phyloP scores from a whole-genome alignment of 2,113 vertebrate genomes.

The Callochromis pleurospilus region DNA sequence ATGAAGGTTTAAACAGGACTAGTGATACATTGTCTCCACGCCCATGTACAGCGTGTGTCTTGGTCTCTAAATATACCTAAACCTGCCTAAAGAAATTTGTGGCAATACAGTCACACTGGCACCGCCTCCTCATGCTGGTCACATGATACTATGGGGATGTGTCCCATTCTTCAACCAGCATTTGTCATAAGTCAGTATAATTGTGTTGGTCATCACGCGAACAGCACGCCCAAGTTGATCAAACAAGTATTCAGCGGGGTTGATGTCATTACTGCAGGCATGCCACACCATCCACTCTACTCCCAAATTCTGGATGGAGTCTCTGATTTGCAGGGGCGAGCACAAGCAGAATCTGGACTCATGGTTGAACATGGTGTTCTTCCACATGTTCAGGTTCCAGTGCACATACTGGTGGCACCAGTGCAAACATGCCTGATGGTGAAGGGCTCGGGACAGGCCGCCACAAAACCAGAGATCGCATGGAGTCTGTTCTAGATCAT shows the following conservation, averaged over 20 bases:
- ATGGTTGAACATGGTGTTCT: neutral
- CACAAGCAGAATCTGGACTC: neutral
- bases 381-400: neutral
- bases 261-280: neutral
- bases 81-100: neutral
- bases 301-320: neutral
- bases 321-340: neutral
- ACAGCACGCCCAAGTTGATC: neutral
- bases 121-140: neutral
- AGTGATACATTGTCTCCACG: neutral
- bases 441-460: neutral
- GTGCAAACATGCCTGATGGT: neutral
- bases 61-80: neutral
- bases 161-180: neutral
- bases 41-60: neutral
- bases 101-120: neutral
- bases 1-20: neutral
- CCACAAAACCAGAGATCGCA: neutral
- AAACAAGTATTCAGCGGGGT: neutral
- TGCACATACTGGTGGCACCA: neutral
- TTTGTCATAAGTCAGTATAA: neutral
- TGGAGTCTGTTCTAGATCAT: neutral
- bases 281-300: neutral
- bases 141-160: neutral
- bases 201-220: neutral